Base-by-base conservation (phyloP, 37 sponge, comb jelly and placozoan genomes). In the Aphrocallistes beatrix region DNA sequence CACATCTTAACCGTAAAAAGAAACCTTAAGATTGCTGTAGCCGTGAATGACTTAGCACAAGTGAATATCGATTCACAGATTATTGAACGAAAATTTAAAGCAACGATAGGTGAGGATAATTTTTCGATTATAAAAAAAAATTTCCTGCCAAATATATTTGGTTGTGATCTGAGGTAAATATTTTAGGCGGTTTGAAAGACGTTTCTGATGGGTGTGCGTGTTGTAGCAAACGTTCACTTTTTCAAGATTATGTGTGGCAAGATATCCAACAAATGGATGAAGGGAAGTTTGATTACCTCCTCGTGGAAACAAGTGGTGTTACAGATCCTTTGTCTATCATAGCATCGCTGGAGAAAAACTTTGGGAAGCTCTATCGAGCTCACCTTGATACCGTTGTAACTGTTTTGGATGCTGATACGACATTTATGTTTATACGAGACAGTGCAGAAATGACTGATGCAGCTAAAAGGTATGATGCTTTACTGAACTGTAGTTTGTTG, bases 291-390 rank as follows among this genome's bases (percentile, higher is more conserved):
- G 90, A 92, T 42, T 92, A 92, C 34, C 81, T 92, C 0, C 25
- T 92, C 50, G 88, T 92, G 13, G 93, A 92, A 36, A 92, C 93
- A 37, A 92, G 93, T 88, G 93, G 93, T 32, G 93, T 92, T 16
- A 90, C 87, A 23, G 90, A 92, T 50, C 93, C 93, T 40, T 88
- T 82, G 8, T 60, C 87, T n/a, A 92, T 88, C 36, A 92, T 92
- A 36, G 85, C 87, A n/a, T 84, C 93, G 1, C 87, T 92, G 39
- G 93, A 92, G 81, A 83, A 90, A 48, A 88, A 92, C 38, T 92
- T 87, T 81, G 93, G 93, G 25, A 81, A 88, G 60, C 87, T 92
- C 89, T 92, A 88, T 81, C 87, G 93, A 25, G 86, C 90, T 25
- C 84, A 90, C 13, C 85, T 92, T 42, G 93, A 92, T 49, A 85